Evolutionary conservation across 2,797 vertebrate species (phyloP).

Genomic region (Scomberomorus guttatus): DNA sequence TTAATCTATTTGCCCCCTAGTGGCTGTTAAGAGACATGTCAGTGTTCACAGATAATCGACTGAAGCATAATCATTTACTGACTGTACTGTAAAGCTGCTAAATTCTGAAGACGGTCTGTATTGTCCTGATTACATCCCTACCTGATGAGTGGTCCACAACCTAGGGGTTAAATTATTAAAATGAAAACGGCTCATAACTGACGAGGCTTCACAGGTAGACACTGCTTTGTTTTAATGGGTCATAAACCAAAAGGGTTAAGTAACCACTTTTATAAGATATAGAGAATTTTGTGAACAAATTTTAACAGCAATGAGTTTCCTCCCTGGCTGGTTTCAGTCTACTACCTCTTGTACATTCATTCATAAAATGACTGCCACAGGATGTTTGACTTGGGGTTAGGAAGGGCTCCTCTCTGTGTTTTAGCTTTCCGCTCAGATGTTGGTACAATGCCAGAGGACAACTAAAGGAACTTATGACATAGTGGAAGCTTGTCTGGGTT

Average conservation of each 20-base stretch:
- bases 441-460: constrained; percentile 4
- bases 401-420: neutral
- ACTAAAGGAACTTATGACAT: constrained; percentile 8
- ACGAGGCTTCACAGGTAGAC: no score
- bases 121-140: neutral
- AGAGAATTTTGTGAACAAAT: neutral
- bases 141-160: neutral
- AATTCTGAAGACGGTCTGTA: neutral
- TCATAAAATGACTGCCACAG: constrained; percentile 1
- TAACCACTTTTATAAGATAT: neutral
- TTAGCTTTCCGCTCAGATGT: constrained; percentile 7
- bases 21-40: constrained; percentile 10
- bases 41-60: neutral
- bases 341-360: neutral
- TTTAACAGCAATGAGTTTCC: neutral
- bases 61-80: neutral
- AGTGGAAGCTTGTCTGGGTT: constrained; percentile 3
- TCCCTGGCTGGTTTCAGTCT: neutral
- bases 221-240: neutral
- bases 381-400: constrained; percentile 1
- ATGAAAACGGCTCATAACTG: neutral
- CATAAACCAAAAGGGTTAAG: neutral
- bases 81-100: neutral
- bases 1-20: constrained; percentile 23
- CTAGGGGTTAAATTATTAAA: neutral